Evolutionary conservation across 2,888 invertebrate species (phyloP).

Genomic region (Microctonus brassicae): DNA sequence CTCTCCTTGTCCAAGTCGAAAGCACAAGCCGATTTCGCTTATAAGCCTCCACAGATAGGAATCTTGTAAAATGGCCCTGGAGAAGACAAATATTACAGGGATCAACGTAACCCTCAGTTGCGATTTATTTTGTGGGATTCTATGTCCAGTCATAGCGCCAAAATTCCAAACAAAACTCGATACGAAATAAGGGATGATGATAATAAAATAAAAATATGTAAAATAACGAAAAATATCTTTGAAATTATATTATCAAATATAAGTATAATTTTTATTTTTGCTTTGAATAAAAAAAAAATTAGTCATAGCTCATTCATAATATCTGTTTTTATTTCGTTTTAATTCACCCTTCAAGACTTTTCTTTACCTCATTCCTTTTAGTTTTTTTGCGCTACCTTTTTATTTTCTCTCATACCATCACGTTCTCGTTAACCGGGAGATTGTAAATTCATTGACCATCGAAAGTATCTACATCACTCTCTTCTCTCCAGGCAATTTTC

Average conservation of each 20-base stretch:
- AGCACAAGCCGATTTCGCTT: constrained; percentile 37
- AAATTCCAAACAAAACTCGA: background rate
- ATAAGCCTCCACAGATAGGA: constrained; percentile 58
- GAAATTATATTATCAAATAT: too few relatives aligned
- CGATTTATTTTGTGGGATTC: constrained; percentile 53
- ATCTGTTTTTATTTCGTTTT: constrained; percentile 60
- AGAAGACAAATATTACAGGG: constrained; percentile 63
- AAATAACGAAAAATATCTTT: too few relatives aligned
- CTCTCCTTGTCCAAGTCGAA: constrained; percentile 20
- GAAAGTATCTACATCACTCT: constrained; percentile 58
- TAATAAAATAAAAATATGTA: background rate
- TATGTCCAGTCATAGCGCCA: constrained; percentile 9
- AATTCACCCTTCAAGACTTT: constrained; percentile 64
- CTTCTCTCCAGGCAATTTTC: background rate
- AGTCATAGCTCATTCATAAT: too few relatives aligned
- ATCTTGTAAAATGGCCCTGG: constrained; percentile 64
- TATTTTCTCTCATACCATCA: constrained; percentile 66
- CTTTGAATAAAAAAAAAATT: too few relatives aligned
- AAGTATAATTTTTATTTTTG: too few relatives aligned
- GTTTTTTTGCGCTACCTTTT: constrained; percentile 58
- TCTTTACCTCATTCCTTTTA: constrained; percentile 53
- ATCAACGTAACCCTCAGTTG: constrained; percentile 53
- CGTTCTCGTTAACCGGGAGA: constrained; percentile 68
- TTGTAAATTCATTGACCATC: constrained; percentile 69
- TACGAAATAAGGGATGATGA: background rate